phyloP scores from a whole-genome alignment of 2,797 vertebrate species.

The Anomalospiza imberbis region DNA sequence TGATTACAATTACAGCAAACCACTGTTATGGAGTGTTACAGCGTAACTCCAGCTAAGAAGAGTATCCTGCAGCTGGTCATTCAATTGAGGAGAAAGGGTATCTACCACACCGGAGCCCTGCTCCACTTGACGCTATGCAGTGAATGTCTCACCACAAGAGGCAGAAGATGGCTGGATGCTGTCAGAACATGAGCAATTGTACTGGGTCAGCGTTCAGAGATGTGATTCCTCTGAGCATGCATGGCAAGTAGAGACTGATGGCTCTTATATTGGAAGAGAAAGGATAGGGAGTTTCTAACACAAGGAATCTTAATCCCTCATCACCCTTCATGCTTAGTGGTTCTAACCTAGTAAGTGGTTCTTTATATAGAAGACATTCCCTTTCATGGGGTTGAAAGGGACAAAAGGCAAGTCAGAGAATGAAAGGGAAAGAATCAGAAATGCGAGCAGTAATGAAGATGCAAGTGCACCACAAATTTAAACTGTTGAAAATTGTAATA shows the following conservation, averaged over 20 bases:
- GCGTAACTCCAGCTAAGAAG: background rate
- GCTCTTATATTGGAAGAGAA: background rate
- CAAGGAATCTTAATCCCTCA: background rate
- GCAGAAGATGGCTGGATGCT: background rate
- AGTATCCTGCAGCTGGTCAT: background rate
- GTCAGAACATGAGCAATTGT: background rate
- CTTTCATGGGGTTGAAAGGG: background rate
- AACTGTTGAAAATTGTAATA: background rate
- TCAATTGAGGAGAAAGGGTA: background rate
- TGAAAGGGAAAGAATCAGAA: background rate
- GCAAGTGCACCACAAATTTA: background rate
- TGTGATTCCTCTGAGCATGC: background rate
- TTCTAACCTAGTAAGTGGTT: background rate
- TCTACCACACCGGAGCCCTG: background rate
- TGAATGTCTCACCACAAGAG: background rate
- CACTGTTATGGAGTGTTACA: background rate
- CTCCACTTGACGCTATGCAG: background rate
- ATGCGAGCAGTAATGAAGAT: background rate
- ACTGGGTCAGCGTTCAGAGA: background rate
- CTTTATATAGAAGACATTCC: background rate
- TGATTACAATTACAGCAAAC: background rate
- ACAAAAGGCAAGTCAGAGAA: background rate
- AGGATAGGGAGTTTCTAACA: background rate
- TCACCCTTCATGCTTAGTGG: background rate
- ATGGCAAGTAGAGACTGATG: background rate